Evolutionary conservation across 2,797 vertebrate genomes (phyloP), one percentile per base, ranked within the genome.

Genomic region (Phoebastria nigripes): DNA sequence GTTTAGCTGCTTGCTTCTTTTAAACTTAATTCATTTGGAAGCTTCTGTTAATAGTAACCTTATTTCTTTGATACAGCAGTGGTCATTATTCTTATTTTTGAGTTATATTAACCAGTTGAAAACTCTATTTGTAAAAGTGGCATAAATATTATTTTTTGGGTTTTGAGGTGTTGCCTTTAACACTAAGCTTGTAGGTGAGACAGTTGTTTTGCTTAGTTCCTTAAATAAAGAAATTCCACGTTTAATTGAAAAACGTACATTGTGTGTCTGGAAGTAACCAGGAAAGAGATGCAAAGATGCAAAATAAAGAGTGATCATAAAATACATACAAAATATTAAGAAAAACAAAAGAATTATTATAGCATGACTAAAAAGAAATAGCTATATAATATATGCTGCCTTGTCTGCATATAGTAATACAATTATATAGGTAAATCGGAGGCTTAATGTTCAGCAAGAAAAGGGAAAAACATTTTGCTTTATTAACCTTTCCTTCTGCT

Each of bases 401-500:
- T 72, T 73, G 28, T 65, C 62, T 93, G 59, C 65, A 49, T 82
- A 11, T 62, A 61, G 54, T 55, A 87, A 49, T 80, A 39, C n/a
- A 72, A 55, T 66, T 71, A 52, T 47, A 26, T 19, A 6, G 25
- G 67, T 91, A 87, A 92, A 73, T 87, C 8, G 2, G 61, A 87
- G 42, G 62, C 13, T 12, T 94, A 54, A 80, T 92, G 74, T 93
- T 87, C 35, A 80, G 39, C 46, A 82, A 87, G 67, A 90, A 92
- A 59, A 77, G 55, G 42, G 41, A 37, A n/a, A 67, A 82, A 29
- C 11, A 1, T 92, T 89, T 81, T 77, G 69, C 31, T 92, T 89
- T 89, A 84, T 96, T 92, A 93, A 78, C 86, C 69, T 69, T 94
- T 79, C 37, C 58, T 82, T 82, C 41, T 93, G 61, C 61, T 94